Evolutionary conservation across 2,888 invertebrate species (phyloP), one percentile per base, ranked within the genome.

Genomic region (Smittia sp.): DNA sequence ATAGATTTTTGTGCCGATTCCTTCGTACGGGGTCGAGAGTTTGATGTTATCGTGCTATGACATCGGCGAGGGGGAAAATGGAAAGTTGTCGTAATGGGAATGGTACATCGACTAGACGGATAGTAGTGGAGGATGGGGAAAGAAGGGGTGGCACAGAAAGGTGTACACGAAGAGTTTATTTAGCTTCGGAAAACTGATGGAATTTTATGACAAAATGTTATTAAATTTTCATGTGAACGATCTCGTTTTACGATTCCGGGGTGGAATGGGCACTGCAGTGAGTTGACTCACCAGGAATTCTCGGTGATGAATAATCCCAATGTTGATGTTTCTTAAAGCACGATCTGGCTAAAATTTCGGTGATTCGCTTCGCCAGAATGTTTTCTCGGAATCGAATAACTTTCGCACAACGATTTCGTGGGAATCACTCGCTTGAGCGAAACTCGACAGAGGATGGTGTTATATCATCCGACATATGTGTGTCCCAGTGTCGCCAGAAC

Each of bases 71-170:
- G 46, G 15, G 46, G 46, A n/a, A 46, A 46, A 46, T 46, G 15
- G 46, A 46, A 46, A 46, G 46, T 32, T 66, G 63, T n/a, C n/a
- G 24, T n/a, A n/a, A n/a, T n/a, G 63, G 15, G 32, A 27, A 20
- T 67, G 66, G 38, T 41, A 67, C 66, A 67, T 39, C 20, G 66
- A 67, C 66, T 67, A 67, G 66, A 67, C 66, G 27, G 66, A 67
- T 38, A 27, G 15, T 27, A 24, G 20, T 38, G 25, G n/a, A 46
- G 46, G 6, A 46, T 13, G 46, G 11, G 46, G 13, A 2, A n/a
- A n/a, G 46, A 11, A 2, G 46, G 15, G 11, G 46, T 46, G 46
- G 15, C 32, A 9, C 32, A 46, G n/a, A 2, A 46, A 46, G 15
- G 46, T 46, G 13, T 11, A 46, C n/a, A 7, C 13, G 13, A 39